Evolutionary conservation across 2,888 invertebrate genomes (phyloP), one percentile per base, ranked within the genome.

Genomic region (Cancer borealis): DNA sequence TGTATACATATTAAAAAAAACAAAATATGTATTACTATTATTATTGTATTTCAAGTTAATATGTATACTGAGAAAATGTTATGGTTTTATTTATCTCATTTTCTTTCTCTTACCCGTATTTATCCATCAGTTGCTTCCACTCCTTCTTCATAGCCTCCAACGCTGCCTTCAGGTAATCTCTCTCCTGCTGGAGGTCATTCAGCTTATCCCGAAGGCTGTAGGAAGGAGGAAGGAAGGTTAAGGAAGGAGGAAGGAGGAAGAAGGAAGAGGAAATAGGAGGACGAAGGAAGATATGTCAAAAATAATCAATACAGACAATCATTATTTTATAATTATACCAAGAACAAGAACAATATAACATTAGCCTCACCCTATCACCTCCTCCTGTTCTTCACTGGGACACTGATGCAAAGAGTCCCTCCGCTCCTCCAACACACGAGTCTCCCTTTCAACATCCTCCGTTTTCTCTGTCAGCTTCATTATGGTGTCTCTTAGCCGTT

Each of bases 101-200:
- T 26, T 73, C 73, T 26, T 26, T 26, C 26, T 73, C 73, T 92
- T 17, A 84, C 92, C 92, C 79, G 1, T 30, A 14, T 17, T 47
- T n/a, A 21, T 21, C 10, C 21, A 14, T 26, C 26, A 93, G 84
- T 8, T 79, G 21, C 21, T 21, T 8, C 39, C 54, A 79, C 21
- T 93, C 93, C 39, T 54, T 54, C 54, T 91, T 49, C 93, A 93
- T 91, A 84, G 91, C 92, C 21, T 26, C 47, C 10, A 93, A 14
- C 6, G 91, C 94, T 14, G 91, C 60, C 49, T 91, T 45, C 73
- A 95, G 91, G 79, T 93, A 95, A 26, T 95, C 94, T 10, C 92
- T 45, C 54, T 91, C 94, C 87, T 95, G 93, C 91, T 49, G 79
- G 17, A 91, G 46, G 46, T 73, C 88, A 5, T 0, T 26, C 26